These are phyloP conservation scores for Progne subis DNA, from an alignment of 2,113 vertebrate species.

Conservation along the genomic window DNA sequence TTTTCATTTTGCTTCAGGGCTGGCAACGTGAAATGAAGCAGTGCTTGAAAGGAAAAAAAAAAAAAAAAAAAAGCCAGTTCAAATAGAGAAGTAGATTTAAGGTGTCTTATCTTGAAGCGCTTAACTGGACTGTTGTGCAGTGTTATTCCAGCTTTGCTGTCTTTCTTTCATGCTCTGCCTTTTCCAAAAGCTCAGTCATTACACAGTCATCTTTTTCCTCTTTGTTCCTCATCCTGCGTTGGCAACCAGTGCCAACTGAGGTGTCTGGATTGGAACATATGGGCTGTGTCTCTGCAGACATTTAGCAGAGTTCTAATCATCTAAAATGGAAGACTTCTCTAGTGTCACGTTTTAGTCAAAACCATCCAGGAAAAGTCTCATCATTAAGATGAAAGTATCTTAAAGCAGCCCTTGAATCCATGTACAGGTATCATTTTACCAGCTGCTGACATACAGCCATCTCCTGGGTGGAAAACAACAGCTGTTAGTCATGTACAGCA, in stretches of 20 bases:
- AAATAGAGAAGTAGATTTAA: neutral
- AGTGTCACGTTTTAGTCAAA: neutral
- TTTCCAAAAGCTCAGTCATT: neutral
- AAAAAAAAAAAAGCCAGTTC: neutral
- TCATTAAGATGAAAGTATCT: neutral
- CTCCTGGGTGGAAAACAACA: slow-evolving; percentile 17
- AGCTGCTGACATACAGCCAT: neutral
- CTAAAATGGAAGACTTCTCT: neutral
- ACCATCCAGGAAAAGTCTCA: neutral
- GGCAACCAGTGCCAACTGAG: neutral
- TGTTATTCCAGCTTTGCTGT: neutral
- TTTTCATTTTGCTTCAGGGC: neutral
- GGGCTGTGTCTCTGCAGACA: neutral
- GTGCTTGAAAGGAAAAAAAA: neutral
- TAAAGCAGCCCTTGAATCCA: neutral
- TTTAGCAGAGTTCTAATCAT: neutral
- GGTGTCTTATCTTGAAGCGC: neutral
- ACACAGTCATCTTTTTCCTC: neutral
- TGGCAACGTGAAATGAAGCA: neutral
- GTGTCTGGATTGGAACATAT: neutral
- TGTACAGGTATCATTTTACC: neutral
- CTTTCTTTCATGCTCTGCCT: neutral
- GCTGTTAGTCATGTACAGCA: neutral
- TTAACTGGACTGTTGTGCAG: neutral
- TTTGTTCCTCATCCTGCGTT: neutral